These are phyloP conservation scores for Pyralis farinalis DNA, from an alignment of 2,888 invertebrate species.

Conservation along the genomic window DNA sequence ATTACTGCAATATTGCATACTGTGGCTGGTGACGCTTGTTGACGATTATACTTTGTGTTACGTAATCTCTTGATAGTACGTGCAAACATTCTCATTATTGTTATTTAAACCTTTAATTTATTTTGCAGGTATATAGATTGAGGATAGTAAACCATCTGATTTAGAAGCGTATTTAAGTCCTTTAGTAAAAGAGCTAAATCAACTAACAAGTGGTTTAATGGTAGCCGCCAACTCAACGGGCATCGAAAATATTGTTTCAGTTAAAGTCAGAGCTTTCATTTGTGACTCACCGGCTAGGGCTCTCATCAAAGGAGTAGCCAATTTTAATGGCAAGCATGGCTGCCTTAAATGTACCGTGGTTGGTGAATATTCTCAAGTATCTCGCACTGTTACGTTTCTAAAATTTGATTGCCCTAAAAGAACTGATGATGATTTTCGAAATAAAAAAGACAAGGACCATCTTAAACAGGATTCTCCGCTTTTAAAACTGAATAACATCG, in stretches of 20 bases:
- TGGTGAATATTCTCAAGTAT: constrained; percentile 20
- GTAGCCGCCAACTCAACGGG: neutral
- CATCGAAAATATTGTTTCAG: neutral
- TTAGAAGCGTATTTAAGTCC: constrained; percentile 8
- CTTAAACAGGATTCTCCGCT: constrained; percentile 23
- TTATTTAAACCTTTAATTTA: no score
- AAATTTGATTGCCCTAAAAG: constrained; percentile 7
- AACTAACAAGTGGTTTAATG: constrained; percentile 3
- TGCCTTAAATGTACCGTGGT: constrained; percentile 19
- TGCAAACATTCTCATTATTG: no score
- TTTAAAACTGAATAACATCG: constrained; percentile 18
- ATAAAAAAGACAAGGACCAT: constrained; percentile 21
- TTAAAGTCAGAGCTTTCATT: constrained; percentile 15
- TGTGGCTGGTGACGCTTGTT: no score
- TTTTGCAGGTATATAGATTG: no score
- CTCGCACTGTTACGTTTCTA: constrained; percentile 16
- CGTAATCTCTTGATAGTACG: no score
- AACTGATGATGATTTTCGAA: constrained; percentile 21
- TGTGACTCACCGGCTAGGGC: constrained; percentile 20
- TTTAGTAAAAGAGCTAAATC: constrained; percentile 12
- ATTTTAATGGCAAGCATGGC: constrained; percentile 19
- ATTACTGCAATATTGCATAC: no score
- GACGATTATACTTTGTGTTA: no score
- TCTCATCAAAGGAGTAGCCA: constrained; percentile 17
- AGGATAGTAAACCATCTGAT: neutral